phyloP scores from a whole-genome alignment of 2,113 vertebrate genomes.

The Ahaetulla prasina region DNA sequence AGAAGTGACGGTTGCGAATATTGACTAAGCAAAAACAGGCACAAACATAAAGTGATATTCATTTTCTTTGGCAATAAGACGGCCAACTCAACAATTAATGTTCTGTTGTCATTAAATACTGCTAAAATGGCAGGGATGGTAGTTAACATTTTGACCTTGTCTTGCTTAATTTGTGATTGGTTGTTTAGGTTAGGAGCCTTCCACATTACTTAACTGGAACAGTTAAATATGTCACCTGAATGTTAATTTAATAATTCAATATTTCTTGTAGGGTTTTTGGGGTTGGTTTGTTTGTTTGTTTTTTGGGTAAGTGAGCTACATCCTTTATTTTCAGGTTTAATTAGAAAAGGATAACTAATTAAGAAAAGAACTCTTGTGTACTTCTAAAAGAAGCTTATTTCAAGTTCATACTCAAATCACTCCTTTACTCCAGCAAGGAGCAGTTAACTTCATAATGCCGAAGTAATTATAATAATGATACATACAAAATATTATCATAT shows the following conservation, averaged over 20 bases:
- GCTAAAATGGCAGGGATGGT: constrained; percentile 31
- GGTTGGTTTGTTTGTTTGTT: background rate
- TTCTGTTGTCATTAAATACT: constrained; percentile 40
- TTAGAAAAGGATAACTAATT: constrained; percentile 30
- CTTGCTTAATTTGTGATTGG: constrained; percentile 24
- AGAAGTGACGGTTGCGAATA: background rate
- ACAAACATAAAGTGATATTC: background rate
- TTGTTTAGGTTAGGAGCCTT: constrained; percentile 56
- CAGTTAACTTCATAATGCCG: background rate
- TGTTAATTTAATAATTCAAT: constrained; percentile 52
- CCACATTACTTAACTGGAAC: constrained; percentile 54
- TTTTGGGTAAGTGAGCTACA: constrained; percentile 14
- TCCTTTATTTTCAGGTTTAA: constrained; percentile 39
- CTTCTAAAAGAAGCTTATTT: background rate
- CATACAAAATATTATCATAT: too few species aligned
- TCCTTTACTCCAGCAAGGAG: background rate
- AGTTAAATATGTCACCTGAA: constrained; percentile 28
- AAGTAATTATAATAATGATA: background rate
- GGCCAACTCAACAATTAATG: constrained; percentile 22
- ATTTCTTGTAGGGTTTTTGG: constrained; percentile 10
- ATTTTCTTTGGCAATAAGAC: constrained; percentile 6
- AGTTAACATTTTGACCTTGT: constrained; percentile 30
- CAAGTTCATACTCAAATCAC: background rate
- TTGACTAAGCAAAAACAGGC: constrained; percentile 7
- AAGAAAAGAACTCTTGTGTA: background rate